These are phyloP conservation scores for Zele albiditarsus DNA, from an alignment of 2,888 invertebrate genomes.

Conservation along the genomic window DNA sequence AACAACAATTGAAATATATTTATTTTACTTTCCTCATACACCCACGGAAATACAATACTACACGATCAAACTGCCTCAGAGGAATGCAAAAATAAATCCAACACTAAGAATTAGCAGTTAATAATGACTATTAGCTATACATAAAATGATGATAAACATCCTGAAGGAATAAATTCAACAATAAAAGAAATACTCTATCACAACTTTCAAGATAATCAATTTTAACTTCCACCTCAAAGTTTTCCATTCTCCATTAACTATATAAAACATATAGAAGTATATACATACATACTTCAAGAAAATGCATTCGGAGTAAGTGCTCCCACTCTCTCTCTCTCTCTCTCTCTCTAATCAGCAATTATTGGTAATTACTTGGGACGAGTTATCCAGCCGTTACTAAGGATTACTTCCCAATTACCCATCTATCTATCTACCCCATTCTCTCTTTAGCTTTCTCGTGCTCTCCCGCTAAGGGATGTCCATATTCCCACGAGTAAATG, in stretches of 20 bases:
- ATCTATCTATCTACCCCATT: neutral
- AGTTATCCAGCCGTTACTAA: conserved; percentile 30
- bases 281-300: neutral
- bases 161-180: neutral
- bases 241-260: neutral
- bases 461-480: neutral
- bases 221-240: neutral
- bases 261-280: neutral
- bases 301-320: neutral
- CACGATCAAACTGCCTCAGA: too few species aligned
- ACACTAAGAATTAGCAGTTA: too few species aligned
- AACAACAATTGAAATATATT: too few species aligned
- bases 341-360: conserved; percentile 34
- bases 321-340: conserved; percentile 1
- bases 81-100: too few species aligned
- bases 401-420: neutral
- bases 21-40: too few species aligned
- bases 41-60: too few species aligned
- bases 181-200: neutral
- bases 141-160: neutral
- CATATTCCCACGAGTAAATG: neutral
- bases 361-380: conserved; percentile 40
- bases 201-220: conserved; percentile 4
- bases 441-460: neutral
- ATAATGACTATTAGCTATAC: neutral